Percentiles rank a stretch among this genome's conserved stretches.
phyloP scores from a whole-genome alignment of 1,140 invertebrate genomes.

The Microvelia longipes region DNA sequence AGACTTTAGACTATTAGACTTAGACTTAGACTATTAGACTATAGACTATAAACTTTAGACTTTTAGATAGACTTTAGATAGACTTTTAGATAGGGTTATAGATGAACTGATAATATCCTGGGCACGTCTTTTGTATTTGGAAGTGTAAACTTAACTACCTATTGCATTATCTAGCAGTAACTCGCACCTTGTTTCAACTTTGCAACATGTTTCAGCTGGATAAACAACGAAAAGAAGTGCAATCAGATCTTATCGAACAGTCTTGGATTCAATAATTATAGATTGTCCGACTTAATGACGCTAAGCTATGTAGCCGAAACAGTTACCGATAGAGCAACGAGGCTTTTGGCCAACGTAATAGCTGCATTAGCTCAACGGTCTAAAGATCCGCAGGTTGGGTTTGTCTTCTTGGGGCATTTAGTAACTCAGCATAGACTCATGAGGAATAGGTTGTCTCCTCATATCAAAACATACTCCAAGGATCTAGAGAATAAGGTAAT shows the following conservation, averaged over 20 bases:
- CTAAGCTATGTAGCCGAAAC: not conserved
- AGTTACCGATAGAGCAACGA: not conserved
- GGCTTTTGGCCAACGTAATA: not conserved
- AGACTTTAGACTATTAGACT: no score
- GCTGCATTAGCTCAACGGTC: not conserved
- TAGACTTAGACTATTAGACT: no score
- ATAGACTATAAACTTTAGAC: no score
- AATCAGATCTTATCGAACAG: not conserved
- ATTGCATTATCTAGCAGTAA: no score
- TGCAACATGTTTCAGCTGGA: not conserved
- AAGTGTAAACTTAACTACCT: no score
- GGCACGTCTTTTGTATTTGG: no score
- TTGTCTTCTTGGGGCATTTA: not conserved
- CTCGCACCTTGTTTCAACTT: no score
- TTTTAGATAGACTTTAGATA: no score
- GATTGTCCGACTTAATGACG: not conserved
- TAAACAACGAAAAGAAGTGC: not conserved
- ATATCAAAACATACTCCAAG: no score
- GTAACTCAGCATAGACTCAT: not conserved
- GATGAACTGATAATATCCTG: no score
- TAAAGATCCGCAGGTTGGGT: not conserved
- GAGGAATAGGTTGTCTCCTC: not conserved
- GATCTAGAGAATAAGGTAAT: no score
- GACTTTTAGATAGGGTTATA: no score
- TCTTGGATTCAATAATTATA: not conserved